Percentiles rank a stretch among this genome's conserved stretches.
Evolutionary conservation across 1,140 invertebrate genomes (phyloP).

Genomic region (Ceratosolen fusciceps): DNA sequence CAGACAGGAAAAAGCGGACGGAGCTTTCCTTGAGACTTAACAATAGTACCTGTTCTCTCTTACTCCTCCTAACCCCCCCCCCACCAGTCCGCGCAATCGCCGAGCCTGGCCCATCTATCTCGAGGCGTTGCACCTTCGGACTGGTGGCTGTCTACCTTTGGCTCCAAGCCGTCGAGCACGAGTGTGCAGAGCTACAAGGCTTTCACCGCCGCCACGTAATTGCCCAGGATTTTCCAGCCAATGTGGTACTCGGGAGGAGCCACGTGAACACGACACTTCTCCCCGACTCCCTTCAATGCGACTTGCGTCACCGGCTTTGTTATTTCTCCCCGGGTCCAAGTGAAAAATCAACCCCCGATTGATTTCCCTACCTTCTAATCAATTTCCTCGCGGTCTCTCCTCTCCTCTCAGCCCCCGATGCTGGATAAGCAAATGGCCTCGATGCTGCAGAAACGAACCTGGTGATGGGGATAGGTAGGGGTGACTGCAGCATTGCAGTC

Average conservation of each 20-base stretch:
- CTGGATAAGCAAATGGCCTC: no score
- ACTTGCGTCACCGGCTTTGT: background rate
- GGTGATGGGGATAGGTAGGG: no score
- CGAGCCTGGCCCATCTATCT: no score
- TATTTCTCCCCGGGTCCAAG: background rate
- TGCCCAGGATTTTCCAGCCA: conserved; percentile 32
- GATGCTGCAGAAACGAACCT: no score
- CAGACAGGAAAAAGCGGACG: background rate
- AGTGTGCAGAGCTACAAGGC: background rate
- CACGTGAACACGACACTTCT: background rate
- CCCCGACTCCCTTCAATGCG: conserved; percentile 14
- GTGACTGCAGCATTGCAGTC: no score
- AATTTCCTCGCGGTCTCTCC: background rate
- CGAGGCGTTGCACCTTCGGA: background rate
- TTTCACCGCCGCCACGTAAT: conserved; percentile 6
- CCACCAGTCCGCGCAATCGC: no score
- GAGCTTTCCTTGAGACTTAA: conserved; percentile 18
- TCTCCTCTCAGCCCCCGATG: no score
- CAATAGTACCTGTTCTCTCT: conserved; percentile 9
- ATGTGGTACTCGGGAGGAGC: background rate
- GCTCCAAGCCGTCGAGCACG: background rate
- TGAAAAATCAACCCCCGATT: background rate
- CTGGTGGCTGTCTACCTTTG: no score
- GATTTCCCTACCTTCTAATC: background rate
- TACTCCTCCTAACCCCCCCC: background rate